phyloP scores from a whole-genome alignment of 2,888 invertebrate species.

The Schrankia costaestrigalis region DNA sequence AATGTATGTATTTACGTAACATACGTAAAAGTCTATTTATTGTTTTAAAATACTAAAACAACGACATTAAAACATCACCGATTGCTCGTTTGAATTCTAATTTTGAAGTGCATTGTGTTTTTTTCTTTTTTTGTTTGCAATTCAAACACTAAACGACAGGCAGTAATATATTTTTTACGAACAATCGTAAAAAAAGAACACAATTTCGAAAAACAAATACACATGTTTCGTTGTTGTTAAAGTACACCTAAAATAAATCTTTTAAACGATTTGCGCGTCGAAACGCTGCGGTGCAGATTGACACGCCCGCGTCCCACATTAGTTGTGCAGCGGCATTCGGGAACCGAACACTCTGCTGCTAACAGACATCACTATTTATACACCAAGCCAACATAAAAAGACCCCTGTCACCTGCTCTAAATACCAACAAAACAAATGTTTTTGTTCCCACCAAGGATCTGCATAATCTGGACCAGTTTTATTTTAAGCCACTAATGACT shows the following conservation, averaged over 20 bases:
- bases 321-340: constrained; percentile 66
- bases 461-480: constrained; percentile 33
- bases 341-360: constrained; percentile 59
- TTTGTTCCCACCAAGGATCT: constrained; percentile 26
- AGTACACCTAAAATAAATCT: constrained; percentile 33
- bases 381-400: constrained; percentile 40
- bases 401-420: constrained; percentile 45
- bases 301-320: constrained; percentile 64
- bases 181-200: constrained; percentile 2
- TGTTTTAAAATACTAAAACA: too few relatives aligned
- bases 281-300: constrained; percentile 50
- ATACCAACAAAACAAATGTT: constrained; percentile 29
- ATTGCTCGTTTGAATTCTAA: too few relatives aligned
- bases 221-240: constrained; percentile 20
- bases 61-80: too few relatives aligned
- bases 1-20: too few relatives aligned
- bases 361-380: constrained; percentile 75
- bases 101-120: too few relatives aligned
- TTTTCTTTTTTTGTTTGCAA: too few relatives aligned
- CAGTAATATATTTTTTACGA: not conserved
- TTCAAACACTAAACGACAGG: too few relatives aligned
- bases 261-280: constrained; percentile 31
- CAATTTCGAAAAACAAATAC: constrained; percentile 18
- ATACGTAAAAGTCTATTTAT: too few relatives aligned
- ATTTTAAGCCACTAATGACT: constrained; percentile 57